phyloP scores from a whole-genome alignment of 2,797 vertebrate species.

The Scolopax bukidnonensis region DNA sequence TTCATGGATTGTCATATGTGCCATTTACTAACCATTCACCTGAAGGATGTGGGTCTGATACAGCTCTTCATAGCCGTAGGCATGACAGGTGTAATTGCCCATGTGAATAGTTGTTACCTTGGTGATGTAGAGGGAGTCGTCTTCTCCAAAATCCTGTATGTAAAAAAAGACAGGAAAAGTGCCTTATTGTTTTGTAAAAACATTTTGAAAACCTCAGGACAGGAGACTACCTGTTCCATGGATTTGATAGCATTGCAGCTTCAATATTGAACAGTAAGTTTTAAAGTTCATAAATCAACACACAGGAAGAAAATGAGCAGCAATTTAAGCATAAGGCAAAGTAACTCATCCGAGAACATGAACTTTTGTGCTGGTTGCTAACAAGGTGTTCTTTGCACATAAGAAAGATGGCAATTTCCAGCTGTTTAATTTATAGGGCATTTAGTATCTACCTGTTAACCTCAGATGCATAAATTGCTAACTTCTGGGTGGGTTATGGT shows the following conservation, averaged over 20 bases:
- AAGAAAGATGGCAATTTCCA: slow-evolving; percentile 17
- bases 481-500: not conserved
- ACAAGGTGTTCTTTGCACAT: slow-evolving; percentile 21
- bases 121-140: slow-evolving; percentile 95
- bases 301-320: not conserved
- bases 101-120: slow-evolving; percentile 98
- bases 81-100: slow-evolving; percentile 97
- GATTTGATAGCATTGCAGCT: not conserved
- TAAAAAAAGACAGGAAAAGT: slow-evolving; percentile 51
- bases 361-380: slow-evolving; percentile 40
- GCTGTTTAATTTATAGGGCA: slow-evolving; percentile 48
- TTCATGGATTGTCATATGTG: slow-evolving; percentile 70
- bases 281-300: slow-evolving; percentile 27
- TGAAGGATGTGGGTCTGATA: slow-evolving; percentile 97
- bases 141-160: slow-evolving; percentile 94
- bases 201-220: not conserved
- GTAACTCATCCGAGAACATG: not conserved
- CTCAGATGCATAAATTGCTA: not conserved
- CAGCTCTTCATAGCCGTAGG: slow-evolving; percentile 93
- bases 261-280: not conserved
- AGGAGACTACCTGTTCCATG: not conserved
- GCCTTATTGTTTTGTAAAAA: not conserved
- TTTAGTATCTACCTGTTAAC: not conserved
- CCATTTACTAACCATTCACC: slow-evolving; percentile 99
- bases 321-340: slow-evolving; percentile 22